Percentiles rank a stretch among this genome's conserved stretches.
These are phyloP conservation scores for Otolemur crassicaudatus DNA, from an alignment of 2,797 vertebrate species.

Conservation along the genomic window DNA sequence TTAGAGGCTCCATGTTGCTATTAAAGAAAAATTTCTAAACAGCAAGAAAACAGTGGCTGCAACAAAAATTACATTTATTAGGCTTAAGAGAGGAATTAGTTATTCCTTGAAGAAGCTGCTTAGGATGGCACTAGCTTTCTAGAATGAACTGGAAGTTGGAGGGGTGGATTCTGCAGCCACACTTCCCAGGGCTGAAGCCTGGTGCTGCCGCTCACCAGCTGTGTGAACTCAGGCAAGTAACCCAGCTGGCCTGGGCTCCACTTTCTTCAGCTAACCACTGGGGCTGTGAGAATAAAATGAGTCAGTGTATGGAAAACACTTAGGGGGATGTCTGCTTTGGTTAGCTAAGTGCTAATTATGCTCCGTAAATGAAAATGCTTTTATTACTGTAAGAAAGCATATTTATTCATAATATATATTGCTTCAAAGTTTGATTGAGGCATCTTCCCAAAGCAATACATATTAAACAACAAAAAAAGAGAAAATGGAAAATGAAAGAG, in stretches of 20 bases:
- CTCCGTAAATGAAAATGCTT: not conserved
- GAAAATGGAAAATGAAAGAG: slow-evolving; percentile 20
- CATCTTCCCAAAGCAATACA: slow-evolving; percentile 7
- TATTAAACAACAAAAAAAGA: not conserved
- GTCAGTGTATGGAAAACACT: not conserved
- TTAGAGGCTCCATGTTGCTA: not conserved
- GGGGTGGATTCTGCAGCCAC: not conserved
- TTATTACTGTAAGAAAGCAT: not conserved
- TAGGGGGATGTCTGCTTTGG: not conserved
- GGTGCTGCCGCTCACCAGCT: not conserved
- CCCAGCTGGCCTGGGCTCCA: not conserved
- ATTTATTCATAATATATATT: slow-evolving; percentile 29
- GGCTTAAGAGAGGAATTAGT: not conserved
- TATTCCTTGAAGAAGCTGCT: not conserved
- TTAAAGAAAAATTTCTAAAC: not conserved
- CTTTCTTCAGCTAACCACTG: not conserved
- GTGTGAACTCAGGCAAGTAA: not conserved
- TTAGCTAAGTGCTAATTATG: not conserved
- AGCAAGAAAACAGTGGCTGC: slow-evolving; percentile 3
- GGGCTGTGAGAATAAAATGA: not conserved
- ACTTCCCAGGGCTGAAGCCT: not conserved
- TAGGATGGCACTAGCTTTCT: not conserved
- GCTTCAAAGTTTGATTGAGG: not conserved
- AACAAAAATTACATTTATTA: not conserved
- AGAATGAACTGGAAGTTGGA: not conserved